Percentiles rank a stretch among this genome's conserved stretches.
phyloP scores from a whole-genome alignment of 2,888 invertebrate species.

The Morpho deidamia region DNA sequence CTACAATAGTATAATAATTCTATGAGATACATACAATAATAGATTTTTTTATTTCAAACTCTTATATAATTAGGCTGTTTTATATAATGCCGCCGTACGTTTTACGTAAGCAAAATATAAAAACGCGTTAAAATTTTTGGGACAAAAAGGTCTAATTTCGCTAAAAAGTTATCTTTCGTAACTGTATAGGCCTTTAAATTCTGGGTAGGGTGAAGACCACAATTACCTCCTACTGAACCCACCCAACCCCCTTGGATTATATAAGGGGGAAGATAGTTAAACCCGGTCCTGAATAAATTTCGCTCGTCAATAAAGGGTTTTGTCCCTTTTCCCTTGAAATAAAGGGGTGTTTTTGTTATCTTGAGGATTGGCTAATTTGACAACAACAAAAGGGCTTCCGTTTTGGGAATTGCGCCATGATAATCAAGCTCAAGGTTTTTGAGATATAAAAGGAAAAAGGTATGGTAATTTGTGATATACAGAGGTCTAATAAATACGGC shows the following conservation, averaged over 20 bases:
- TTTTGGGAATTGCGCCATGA: slow-evolving; percentile 60
- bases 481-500: slow-evolving; percentile 42
- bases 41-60: too few species aligned
- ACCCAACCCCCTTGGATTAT: slow-evolving; percentile 47
- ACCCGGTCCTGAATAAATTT: slow-evolving; percentile 69
- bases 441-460: slow-evolving; percentile 24
- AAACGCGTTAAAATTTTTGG: slow-evolving; percentile 8
- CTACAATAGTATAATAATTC: too few species aligned
- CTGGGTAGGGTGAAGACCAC: slow-evolving; percentile 29
- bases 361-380: slow-evolving; percentile 79
- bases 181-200: slow-evolving; percentile 22
- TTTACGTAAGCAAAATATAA: slow-evolving; percentile 3
- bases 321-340: slow-evolving; percentile 69
- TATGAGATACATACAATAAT: too few species aligned
- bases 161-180: slow-evolving; percentile 22
- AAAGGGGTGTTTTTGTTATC: slow-evolving; percentile 77
- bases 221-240: slow-evolving; percentile 28
- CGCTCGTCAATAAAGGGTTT: slow-evolving; percentile 70
- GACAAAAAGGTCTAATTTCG: slow-evolving; percentile 17
- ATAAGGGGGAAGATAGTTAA: slow-evolving; percentile 69
- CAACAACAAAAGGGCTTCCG: slow-evolving; percentile 74
- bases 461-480: slow-evolving; percentile 43
- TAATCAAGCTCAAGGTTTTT: slow-evolving; percentile 73
- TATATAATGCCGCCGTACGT: not conserved
- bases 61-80: too few species aligned